Evolutionary conservation across 2,888 invertebrate species (phyloP), one percentile per base, ranked within the genome.

Genomic region (Oscheius sp.): DNA sequence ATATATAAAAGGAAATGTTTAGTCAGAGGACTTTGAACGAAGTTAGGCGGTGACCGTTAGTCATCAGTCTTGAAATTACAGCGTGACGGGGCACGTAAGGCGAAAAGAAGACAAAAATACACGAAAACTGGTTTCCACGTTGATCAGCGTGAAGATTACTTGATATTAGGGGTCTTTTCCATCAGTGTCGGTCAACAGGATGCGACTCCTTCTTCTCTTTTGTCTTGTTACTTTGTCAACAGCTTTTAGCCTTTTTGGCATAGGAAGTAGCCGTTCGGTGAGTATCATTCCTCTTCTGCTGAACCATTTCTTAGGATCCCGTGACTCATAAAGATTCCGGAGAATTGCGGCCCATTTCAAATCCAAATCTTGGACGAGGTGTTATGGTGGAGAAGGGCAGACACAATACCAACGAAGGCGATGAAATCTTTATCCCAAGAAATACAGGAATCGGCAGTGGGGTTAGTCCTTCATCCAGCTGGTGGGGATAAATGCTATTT

Each of bases 61-160:
- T 61, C 66, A 66, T 49, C 52, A 9, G 29, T 66, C 61, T 52
- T 35, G 49, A 23, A 66, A 49, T 66, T 35, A 66, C 49, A 61
- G 29, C 52, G 66, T 66, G 52, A 66, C 66, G 29, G 16, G 46
- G 27, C 43, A 18, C 43, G 52, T 66, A 46, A 49, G 49, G 46
- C 66, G 52, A 66, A 66, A 45, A 63, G 25, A n/a, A n/a, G 63
- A 63, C 63, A 63, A 63, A 66, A 66, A 66, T 66, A 66, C 66
- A n/a, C 18, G 1, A 18, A 35, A 66, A 66, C 66, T 66, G 66
- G 66, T 66, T 66, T 35, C 18, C 52, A 25, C 52, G 25, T 25
- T 27, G 7, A 18, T 49, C 52, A 49, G 18, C 52, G 52, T 52
- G 66, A 66, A 41, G 66, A 66, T n/a, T n/a, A 27, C 52, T 52